A percentile compares a stretch with the other conserved stretches of the same genome.
These are phyloP conservation scores for Sarcophaga rosellei DNA, from an alignment of 2,888 invertebrate genomes.

Conservation along the genomic window DNA sequence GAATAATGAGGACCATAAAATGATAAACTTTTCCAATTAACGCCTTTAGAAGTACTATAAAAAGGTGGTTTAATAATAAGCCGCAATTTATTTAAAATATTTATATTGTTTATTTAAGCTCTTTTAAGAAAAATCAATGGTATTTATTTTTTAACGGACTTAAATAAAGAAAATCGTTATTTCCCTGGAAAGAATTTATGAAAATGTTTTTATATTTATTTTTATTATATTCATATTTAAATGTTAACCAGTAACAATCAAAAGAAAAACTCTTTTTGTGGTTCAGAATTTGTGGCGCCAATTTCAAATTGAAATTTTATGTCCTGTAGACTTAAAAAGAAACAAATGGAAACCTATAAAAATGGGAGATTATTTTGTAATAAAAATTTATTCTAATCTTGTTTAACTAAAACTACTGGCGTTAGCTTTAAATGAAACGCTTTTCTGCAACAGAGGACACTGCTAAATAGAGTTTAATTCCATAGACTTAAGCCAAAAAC, in stretches of 20 bases:
- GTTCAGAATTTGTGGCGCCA: constrained; percentile 43
- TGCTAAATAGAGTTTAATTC: no score
- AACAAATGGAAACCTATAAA: not conserved
- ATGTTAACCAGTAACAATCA: not conserved
- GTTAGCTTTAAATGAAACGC: no score
- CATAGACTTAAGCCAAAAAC: no score
- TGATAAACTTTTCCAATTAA: constrained; percentile 65
- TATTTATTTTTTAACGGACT: not conserved
- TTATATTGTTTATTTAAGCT: constrained; percentile 18
- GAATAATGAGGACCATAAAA: constrained; percentile 60
- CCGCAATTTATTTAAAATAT: constrained; percentile 57
- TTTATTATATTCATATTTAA: constrained; percentile 2
- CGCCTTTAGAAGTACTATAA: constrained; percentile 56
- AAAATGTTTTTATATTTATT: not conserved
- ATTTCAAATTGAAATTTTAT: constrained; percentile 40
- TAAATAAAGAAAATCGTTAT: constrained; percentile 13
- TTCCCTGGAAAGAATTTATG: constrained; percentile 25
- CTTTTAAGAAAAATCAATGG: constrained; percentile 2
- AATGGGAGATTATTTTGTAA: constrained; percentile 13
- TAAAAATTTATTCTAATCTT: not conserved
- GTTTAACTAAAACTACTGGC: not conserved
- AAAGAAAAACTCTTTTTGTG: not conserved
- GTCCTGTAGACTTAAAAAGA: constrained; percentile 26
- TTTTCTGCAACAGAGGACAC: no score
- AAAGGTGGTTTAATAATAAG: constrained; percentile 57